These are phyloP conservation scores for Agonopterix subpropinquella DNA, from an alignment of 2,888 invertebrate genomes.

Conservation along the genomic window DNA sequence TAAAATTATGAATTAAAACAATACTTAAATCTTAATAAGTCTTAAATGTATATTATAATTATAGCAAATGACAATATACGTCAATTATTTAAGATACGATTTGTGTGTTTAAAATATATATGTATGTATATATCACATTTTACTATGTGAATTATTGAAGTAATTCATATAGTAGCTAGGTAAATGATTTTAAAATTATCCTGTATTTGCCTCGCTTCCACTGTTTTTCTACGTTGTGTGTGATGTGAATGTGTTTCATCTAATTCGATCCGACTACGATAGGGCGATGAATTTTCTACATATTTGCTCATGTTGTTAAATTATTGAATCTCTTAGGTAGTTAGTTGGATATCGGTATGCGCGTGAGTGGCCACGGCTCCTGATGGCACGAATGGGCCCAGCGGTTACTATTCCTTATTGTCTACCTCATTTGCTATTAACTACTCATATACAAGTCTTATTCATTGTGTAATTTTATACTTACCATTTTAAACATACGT, in stretches of 20 bases:
- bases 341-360: constrained; percentile 20
- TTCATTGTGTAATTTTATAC: constrained; percentile 68
- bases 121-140: constrained; percentile 14
- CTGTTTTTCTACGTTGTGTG: constrained; percentile 10
- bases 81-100: constrained; percentile 59
- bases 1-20: neutral
- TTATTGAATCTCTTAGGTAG: constrained; percentile 56
- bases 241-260: constrained; percentile 19
- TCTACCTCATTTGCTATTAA: constrained; percentile 65
- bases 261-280: constrained; percentile 25
- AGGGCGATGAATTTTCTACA: constrained; percentile 23
- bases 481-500: constrained; percentile 64
- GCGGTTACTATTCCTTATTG: constrained; percentile 32
- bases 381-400: constrained; percentile 18
- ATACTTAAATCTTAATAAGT: constrained; percentile 29
- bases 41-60: constrained; percentile 35
- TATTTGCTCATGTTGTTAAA: constrained; percentile 33
- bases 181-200: constrained; percentile 22
- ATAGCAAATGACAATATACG: constrained; percentile 59
- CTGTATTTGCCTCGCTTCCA: constrained; percentile 22
- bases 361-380: constrained; percentile 47
- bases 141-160: constrained; percentile 24
- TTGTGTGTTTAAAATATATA: constrained; percentile 12
- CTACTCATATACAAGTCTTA: constrained; percentile 57
- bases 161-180: too few relatives aligned